phyloP scores from a whole-genome alignment of 2,888 invertebrate genomes.

The Galerucella nymphaeae region DNA sequence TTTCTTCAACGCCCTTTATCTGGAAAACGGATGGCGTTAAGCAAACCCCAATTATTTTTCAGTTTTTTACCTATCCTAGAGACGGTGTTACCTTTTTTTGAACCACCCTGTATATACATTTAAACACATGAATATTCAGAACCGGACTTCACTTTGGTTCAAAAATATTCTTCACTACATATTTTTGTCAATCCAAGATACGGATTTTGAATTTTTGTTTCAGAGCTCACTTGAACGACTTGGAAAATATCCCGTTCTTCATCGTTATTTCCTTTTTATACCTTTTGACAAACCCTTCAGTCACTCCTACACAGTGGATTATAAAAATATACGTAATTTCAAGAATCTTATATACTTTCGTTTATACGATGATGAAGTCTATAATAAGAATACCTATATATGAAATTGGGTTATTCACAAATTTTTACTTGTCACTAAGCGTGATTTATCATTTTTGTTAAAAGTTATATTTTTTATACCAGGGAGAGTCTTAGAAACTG shows the following conservation, averaged over 20 bases:
- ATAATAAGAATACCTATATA: slow-evolving; percentile 26
- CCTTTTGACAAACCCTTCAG: slow-evolving; percentile 31
- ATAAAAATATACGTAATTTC: slow-evolving; percentile 33
- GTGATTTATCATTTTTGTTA: slow-evolving; percentile 30
- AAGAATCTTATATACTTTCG: slow-evolving; percentile 30
- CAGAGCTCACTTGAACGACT: slow-evolving; percentile 36
- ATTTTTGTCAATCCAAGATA: too few relatives aligned
- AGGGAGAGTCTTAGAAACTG: too few relatives aligned
- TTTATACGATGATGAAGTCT: slow-evolving; percentile 27
- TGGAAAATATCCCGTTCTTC: slow-evolving; percentile 41
- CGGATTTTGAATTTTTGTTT: neutral
- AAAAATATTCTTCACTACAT: too few relatives aligned
- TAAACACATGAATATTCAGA: too few relatives aligned
- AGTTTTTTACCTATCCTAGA: too few relatives aligned
- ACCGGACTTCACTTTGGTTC: too few relatives aligned
- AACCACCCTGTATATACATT: too few relatives aligned
- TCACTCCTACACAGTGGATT: slow-evolving; percentile 22
- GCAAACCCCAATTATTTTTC: too few relatives aligned
- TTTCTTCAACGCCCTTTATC: too few relatives aligned
- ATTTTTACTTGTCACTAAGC: slow-evolving; percentile 22
- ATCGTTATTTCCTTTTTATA: slow-evolving; percentile 34
- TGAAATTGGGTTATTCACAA: slow-evolving; percentile 26
- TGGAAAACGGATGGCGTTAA: too few relatives aligned
- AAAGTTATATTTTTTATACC: neutral
- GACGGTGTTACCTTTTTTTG: too few relatives aligned